Evolutionary conservation across 2,113 vertebrate species (phyloP).

Genomic region (Camarhynchus parvulus): DNA sequence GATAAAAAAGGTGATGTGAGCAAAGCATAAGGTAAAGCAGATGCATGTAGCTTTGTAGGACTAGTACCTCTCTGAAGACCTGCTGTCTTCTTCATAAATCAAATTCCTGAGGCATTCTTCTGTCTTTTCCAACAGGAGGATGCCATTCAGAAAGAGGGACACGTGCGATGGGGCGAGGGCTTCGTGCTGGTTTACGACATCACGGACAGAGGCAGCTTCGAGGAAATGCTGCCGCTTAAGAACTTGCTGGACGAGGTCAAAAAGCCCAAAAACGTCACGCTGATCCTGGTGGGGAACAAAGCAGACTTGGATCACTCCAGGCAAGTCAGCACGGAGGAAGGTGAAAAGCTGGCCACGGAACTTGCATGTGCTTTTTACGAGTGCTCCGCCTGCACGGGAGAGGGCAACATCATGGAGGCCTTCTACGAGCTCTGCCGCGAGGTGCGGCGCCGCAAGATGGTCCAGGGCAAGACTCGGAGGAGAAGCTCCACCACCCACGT

Average conservation of each 20-base stretch:
- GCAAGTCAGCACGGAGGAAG: slow-evolving; percentile 94
- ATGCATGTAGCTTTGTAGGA: not conserved
- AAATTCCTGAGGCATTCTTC: not conserved
- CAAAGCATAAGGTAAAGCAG: not conserved
- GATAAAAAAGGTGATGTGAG: not conserved
- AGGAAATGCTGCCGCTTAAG: slow-evolving; percentile 90
- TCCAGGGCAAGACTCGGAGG: slow-evolving; percentile 92
- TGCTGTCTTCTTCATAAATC: not conserved
- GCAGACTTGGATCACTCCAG: slow-evolving; percentile 93
- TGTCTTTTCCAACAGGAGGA: slow-evolving; percentile 85
- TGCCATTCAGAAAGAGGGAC: slow-evolving; percentile 89
- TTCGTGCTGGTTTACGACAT: slow-evolving; percentile 96
- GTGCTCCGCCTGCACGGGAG: slow-evolving; percentile 93
- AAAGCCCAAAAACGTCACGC: slow-evolving; percentile 91
- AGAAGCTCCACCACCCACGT: slow-evolving; percentile 97
- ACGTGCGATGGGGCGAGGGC: slow-evolving; percentile 95
- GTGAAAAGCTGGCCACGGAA: slow-evolving; percentile 93
- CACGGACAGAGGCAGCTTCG: slow-evolving; percentile 94
- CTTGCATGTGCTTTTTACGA: slow-evolving; percentile 96
- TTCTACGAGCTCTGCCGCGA: slow-evolving; percentile 96
- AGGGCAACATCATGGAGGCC: slow-evolving; percentile 87
- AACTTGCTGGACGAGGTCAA: slow-evolving; percentile 92
- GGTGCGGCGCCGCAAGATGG: slow-evolving; percentile 88
- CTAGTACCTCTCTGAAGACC: not conserved
- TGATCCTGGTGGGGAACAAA: slow-evolving; percentile 97